Conservation (phyloP, 2,888 invertebrate genomes). For the Teleogryllus oceanicus region DNA sequence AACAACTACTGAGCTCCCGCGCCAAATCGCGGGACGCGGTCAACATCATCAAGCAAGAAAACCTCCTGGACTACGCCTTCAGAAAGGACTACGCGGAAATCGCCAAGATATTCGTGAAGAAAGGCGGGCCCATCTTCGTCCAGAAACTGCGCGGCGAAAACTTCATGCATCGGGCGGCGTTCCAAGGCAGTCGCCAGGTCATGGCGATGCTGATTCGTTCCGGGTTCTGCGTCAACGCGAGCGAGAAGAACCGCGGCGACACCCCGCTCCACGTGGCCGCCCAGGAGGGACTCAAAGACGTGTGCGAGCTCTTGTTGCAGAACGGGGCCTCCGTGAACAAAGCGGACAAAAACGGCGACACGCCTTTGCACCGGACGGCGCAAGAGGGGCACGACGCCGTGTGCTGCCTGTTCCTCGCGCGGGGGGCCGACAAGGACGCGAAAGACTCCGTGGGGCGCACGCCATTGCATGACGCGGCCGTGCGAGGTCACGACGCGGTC, state of each 20-base stretch:
- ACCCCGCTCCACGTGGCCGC: background rate
- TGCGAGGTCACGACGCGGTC: background rate
- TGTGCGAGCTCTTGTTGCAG: background rate
- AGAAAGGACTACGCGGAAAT: background rate
- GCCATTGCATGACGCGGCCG: background rate
- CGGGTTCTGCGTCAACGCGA: background rate
- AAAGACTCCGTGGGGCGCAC: background rate
- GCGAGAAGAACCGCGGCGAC: background rate
- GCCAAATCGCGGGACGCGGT: background rate
- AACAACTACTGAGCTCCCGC: background rate
- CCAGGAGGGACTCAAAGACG: background rate
- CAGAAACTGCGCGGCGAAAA: background rate
- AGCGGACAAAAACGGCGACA: background rate
- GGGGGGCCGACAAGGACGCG: background rate
- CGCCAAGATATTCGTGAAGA: background rate
- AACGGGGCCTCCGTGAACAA: background rate
- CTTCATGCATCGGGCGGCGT: background rate
- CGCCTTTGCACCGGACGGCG: background rate
- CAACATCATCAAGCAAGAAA: background rate
- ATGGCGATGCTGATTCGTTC: background rate
- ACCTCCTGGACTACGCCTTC: background rate
- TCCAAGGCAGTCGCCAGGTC: background rate
- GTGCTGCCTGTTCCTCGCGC: background rate
- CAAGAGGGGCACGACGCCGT: background rate
- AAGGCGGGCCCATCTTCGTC: background rate